These are phyloP conservation scores for Flexamia atlantica DNA, from an alignment of 2,888 invertebrate genomes.

Conservation along the genomic window DNA sequence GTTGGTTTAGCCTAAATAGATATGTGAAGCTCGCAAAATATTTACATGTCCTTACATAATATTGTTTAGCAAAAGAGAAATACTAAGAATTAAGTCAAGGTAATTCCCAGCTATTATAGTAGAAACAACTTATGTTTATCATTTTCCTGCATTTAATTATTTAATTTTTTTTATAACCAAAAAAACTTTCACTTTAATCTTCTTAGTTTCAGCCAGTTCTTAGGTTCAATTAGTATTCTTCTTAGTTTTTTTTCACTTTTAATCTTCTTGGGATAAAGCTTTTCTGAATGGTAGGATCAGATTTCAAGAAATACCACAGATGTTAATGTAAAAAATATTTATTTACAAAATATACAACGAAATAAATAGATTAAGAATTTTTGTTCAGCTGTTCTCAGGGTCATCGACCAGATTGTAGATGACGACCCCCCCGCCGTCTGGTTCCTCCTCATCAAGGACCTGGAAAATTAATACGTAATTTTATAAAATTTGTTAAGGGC, in stretches of 20 bases:
- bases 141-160: too few species aligned
- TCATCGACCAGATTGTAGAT: constrained; percentile 62
- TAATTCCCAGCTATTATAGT: too few species aligned
- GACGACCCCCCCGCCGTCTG: constrained; percentile 63
- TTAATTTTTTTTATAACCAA: too few species aligned
- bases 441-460: constrained; percentile 64
- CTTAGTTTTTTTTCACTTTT: too few species aligned
- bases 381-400: not conserved
- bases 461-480: too few species aligned
- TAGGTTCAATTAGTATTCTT: too few species aligned
- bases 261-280: too few species aligned
- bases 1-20: constrained; percentile 3
- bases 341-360: constrained; percentile 33
- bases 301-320: not conserved
- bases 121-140: too few species aligned
- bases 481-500: too few species aligned
- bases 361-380: not conserved
- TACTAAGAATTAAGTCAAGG: not conserved
- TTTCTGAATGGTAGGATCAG: too few species aligned
- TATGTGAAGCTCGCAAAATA: not conserved
- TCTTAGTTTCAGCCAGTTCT: too few species aligned
- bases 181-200: too few species aligned
- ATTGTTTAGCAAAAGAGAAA: not conserved
- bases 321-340: not conserved
- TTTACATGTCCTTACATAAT: not conserved